These are phyloP conservation scores for Pangasianodon gigas DNA, from an alignment of 2,113 vertebrate genomes.

Conservation along the genomic window DNA sequence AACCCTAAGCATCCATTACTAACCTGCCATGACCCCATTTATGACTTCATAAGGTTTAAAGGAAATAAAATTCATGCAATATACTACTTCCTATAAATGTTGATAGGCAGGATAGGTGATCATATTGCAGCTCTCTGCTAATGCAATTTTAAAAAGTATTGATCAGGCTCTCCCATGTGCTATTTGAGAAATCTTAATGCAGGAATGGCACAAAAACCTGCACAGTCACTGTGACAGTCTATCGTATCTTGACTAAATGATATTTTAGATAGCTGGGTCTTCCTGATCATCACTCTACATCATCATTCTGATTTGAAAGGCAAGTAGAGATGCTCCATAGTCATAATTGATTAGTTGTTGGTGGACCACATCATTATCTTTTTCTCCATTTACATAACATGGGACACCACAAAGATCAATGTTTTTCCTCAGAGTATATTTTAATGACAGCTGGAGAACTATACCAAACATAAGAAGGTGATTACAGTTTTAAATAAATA, in stretches of 20 bases:
- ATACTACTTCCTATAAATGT: neutral
- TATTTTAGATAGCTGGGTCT: neutral
- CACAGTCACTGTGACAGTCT: neutral
- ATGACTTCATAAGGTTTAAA: neutral
- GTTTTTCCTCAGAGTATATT: neutral
- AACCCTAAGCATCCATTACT: neutral
- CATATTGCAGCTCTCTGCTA: neutral
- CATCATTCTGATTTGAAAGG: neutral
- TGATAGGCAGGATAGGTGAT: neutral
- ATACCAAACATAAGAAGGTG: neutral
- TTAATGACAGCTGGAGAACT: neutral
- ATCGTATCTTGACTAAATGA: neutral
- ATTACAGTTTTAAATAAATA: neutral
- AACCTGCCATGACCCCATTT: neutral
- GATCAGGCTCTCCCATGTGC: neutral
- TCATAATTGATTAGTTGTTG: neutral
- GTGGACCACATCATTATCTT: neutral
- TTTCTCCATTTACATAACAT: neutral
- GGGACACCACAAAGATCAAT: neutral
- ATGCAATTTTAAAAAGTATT: conserved; percentile 37
- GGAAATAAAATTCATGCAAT: neutral
- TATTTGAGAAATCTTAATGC: neutral
- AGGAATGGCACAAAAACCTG: neutral
- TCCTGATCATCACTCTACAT: neutral
- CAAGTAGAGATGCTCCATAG: neutral